A percentile compares a stretch with the other conserved stretches of the same genome.
Conservation (phyloP, 2,113 vertebrate genomes). For the Alouatta palliata region DNA sequence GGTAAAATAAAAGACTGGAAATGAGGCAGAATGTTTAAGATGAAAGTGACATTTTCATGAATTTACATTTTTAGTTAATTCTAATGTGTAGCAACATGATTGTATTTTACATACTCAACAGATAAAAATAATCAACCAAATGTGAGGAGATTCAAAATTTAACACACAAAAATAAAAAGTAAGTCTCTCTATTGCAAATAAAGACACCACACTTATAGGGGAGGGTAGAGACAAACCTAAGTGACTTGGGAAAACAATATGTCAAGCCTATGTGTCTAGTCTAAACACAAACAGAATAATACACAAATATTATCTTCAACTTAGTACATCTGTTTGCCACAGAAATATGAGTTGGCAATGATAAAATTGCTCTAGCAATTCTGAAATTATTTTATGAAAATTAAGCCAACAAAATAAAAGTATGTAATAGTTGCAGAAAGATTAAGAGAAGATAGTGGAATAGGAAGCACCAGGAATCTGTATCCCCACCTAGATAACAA, state of each 20-base stretch:
- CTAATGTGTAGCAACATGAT: not conserved
- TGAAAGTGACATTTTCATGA: not conserved
- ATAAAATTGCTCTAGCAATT: not conserved
- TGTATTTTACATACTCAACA: not conserved
- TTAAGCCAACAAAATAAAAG: not conserved
- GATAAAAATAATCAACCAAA: not conserved
- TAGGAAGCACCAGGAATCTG: not conserved
- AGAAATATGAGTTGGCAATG: not conserved
- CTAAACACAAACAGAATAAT: not conserved
- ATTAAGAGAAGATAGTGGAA: not conserved
- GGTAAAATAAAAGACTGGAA: too few relatives aligned
- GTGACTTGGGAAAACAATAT: not conserved
- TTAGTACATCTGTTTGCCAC: not conserved
- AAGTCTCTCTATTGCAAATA: not conserved
- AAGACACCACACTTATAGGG: not conserved
- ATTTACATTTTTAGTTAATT: not conserved
- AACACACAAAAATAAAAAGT: not conserved
- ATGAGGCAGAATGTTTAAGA: not conserved
- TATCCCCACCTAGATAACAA: not conserved
- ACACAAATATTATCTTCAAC: not conserved
- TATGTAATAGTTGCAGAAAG: not conserved
- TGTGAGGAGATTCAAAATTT: not conserved
- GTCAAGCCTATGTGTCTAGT: not conserved
- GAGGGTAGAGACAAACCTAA: not conserved
- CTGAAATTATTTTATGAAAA: not conserved